Conservation (phyloP, 2,888 invertebrate genomes). For the Ornithoptera alexandrae region DNA sequence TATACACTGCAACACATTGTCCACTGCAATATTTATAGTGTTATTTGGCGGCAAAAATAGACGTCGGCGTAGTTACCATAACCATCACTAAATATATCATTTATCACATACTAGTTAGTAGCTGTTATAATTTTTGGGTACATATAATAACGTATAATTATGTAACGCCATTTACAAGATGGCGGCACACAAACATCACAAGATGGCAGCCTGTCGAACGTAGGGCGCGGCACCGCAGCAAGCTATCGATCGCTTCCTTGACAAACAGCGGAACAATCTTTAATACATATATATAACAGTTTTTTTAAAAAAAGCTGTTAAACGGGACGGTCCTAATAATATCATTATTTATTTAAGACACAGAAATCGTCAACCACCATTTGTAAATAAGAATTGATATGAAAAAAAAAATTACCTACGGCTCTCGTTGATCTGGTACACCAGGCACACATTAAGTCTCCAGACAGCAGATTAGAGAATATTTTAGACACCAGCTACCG, state of each 20-base stretch:
- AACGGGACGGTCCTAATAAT: slow-evolving; percentile 28
- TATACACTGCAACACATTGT: no score
- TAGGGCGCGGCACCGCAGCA: slow-evolving; percentile 1
- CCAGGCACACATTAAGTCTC: no score
- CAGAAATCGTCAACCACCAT: slow-evolving; percentile 16
- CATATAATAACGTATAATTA: not conserved
- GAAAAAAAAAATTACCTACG: not conserved
- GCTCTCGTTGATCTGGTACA: not conserved
- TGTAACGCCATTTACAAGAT: not conserved
- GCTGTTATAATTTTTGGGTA: not conserved
- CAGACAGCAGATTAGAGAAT: no score
- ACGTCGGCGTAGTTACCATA: no score
- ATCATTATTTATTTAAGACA: slow-evolving; percentile 9
- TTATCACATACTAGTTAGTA: no score
- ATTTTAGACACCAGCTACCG: no score
- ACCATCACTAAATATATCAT: no score
- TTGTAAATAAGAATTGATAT: not conserved
- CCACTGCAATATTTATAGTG: no score
- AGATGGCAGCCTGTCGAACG: not conserved
- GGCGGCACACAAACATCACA: not conserved
- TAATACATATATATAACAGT: slow-evolving; percentile 3
- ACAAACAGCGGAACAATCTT: slow-evolving; percentile 9
- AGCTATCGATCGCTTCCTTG: slow-evolving; percentile 24
- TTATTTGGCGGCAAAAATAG: no score
- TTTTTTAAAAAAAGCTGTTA: not conserved